Conservation (phyloP, 1,140 invertebrate species). For the Heterodera carotae region DNA sequence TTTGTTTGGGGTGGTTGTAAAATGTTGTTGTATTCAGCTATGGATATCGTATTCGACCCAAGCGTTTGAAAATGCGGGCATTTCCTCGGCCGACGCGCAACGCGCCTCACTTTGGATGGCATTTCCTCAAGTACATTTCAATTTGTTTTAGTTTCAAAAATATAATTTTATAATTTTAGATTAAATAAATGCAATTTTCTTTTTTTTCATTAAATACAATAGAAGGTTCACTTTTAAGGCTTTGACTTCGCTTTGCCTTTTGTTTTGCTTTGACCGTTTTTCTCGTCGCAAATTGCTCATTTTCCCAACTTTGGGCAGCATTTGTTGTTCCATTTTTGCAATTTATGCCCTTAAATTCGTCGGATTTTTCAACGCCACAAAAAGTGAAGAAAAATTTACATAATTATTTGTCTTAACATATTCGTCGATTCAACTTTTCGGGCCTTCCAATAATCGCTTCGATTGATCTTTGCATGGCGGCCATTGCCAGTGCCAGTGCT, state of each 20-base stretch:
- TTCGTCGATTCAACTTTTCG: conserved; percentile 17
- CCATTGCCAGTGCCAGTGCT: conserved; percentile 50
- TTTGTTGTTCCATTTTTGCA: conserved; percentile 24
- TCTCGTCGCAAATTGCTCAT: conserved; percentile 46
- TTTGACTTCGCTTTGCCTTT: conserved; percentile 38
- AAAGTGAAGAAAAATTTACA: conserved; percentile 1
- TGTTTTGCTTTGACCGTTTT: conserved; percentile 52
- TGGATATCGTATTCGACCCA: conserved; percentile 57
- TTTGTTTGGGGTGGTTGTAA: neutral
- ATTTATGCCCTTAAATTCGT: conserved; percentile 16
- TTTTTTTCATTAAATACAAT: no score
- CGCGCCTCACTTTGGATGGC: conserved; percentile 45
- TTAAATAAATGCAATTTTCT: no score
- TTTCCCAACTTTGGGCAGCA: conserved; percentile 46
- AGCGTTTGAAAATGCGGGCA: conserved; percentile 50
- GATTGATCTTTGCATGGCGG: conserved; percentile 44
- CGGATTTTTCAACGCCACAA: conserved; percentile 1
- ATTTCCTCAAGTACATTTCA: conserved; percentile 34
- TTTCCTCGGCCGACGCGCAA: conserved; percentile 32
- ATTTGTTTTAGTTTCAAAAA: neutral
- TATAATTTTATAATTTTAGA: neutral
- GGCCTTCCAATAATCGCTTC: conserved; percentile 42
- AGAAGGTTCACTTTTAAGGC: no score
- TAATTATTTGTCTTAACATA: neutral
- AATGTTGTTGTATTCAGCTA: conserved; percentile 36